phyloP scores from a whole-genome alignment of 2,113 vertebrate species.

The Oncorhynchus masou region DNA sequence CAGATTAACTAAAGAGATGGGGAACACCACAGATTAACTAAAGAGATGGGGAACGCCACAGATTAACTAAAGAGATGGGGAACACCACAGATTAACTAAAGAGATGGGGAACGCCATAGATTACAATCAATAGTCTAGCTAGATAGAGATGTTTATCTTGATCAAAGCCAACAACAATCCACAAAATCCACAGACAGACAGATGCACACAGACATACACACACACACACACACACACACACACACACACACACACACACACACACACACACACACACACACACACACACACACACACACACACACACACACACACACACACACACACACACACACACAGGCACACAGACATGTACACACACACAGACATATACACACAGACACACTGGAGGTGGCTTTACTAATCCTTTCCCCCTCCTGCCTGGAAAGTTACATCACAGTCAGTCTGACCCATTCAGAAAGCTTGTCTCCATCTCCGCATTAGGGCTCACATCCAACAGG shows the following conservation, averaged over 20 bases:
- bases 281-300: no score
- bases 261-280: no score
- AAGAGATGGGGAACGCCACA: background rate
- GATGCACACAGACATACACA: background rate
- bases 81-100: background rate
- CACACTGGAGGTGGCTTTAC: slow-evolving; percentile 44
- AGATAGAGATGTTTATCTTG: no score
- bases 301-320: no score
- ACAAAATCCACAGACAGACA: background rate
- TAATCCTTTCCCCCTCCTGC: slow-evolving; percentile 54
- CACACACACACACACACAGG: no score
- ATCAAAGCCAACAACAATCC: no score
- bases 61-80: background rate
- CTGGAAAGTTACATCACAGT: slow-evolving; percentile 49
- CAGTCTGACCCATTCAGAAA: slow-evolving; percentile 55
- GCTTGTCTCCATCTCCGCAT: slow-evolving; percentile 32
- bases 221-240: slow-evolving; percentile 17
- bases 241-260: background rate
- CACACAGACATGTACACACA: no score
- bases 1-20: background rate
- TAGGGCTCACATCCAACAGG: slow-evolving; percentile 21
- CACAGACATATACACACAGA: background rate
- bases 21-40: background rate
- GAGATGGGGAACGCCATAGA: background rate
- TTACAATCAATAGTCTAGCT: no score